These are phyloP conservation scores for Trichopoda pennipes DNA, from an alignment of 2,888 invertebrate species.

Conservation along the genomic window DNA sequence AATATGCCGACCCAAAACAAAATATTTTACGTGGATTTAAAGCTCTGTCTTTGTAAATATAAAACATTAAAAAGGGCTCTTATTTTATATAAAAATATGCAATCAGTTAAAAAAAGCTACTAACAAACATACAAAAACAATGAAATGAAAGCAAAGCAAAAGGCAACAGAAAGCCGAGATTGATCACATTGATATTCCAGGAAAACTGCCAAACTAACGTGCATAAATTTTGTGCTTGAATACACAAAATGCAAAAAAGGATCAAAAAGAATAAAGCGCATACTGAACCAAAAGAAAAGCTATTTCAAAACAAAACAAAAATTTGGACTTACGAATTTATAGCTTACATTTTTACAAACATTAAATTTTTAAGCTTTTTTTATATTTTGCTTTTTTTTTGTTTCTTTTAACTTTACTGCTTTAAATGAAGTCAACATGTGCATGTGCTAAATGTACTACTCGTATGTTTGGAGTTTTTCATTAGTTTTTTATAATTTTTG, in stretches of 20 bases:
- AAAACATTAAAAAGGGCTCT: conserved; percentile 54
- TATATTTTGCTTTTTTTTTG: conserved; percentile 13
- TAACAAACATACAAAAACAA: conserved; percentile 38
- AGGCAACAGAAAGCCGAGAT: conserved; percentile 72
- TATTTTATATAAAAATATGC: conserved; percentile 75
- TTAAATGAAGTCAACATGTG: conserved; percentile 40
- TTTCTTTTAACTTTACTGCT: conserved; percentile 11
- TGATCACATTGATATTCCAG: conserved; percentile 79
- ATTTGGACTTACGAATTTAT: conserved; percentile 53
- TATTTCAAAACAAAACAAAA: conserved; percentile 7
- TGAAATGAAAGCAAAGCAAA: conserved; percentile 31
- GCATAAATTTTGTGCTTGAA: conserved; percentile 70
- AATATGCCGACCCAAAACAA: not conserved
- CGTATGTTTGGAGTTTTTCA: conserved; percentile 16
- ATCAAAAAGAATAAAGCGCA: conserved; percentile 66
- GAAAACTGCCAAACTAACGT: conserved; percentile 73
- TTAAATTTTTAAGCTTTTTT: conserved; percentile 30
- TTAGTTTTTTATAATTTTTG: conserved; percentile 37
- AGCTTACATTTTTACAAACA: conserved; percentile 56
- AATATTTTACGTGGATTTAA: not conserved
- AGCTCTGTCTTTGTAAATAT: conserved; percentile 46
- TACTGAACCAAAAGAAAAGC: conserved; percentile 10
- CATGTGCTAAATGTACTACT: conserved; percentile 2
- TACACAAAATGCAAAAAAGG: conserved; percentile 50
- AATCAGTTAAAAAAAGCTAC: conserved; percentile 74